Evolutionary conservation across 1,140 invertebrate genomes (phyloP), one percentile per base, ranked within the genome.

Genomic region (Ips typographus): DNA sequence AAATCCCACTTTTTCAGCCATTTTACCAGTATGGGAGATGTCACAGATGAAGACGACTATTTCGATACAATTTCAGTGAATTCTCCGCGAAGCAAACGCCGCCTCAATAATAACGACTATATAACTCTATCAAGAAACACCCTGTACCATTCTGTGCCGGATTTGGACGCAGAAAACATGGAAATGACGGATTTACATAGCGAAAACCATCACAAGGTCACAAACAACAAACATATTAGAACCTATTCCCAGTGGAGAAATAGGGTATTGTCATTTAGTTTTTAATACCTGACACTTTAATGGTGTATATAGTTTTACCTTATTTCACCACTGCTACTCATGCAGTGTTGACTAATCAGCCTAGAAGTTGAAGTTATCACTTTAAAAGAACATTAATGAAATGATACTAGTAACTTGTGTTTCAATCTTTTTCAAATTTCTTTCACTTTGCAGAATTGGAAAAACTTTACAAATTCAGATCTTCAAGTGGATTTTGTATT

Each of bases 401-500:
- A 22, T 22, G 22, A 22, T 22, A 22, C 22, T 22, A 22, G 22
- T 22, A 22, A 22, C 22, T 22, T 22, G 22, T 22, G 22, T 22
- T 22, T 22, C 22, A 22, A 22, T 22, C 22, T 22, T 22, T 22
- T 22, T 22, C 22, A 0, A 22, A 22, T 22, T 22, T 22, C 38
- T 68, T 49, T 51, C 56, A 44, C 74, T 75, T 44, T 72, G 22
- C 22, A 82, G 77, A 73, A 73, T 51, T 81, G 79, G 79, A 75
- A 72, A 41, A 72, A 68, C 65, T 79, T 79, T 68, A 70, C 75
- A 40, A 79, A 80, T 65, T 78, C 79, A 3, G 76, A 79, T 40
- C 70, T 82, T 65, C 79, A 79, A 66, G 84, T 90, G 67, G 89
- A 90, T 80, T 91, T 88, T 81, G 85, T 91, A 42, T 75, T 91